Evolutionary conservation across 2,113 vertebrate species (phyloP).

Genomic region (Channa argus): DNA sequence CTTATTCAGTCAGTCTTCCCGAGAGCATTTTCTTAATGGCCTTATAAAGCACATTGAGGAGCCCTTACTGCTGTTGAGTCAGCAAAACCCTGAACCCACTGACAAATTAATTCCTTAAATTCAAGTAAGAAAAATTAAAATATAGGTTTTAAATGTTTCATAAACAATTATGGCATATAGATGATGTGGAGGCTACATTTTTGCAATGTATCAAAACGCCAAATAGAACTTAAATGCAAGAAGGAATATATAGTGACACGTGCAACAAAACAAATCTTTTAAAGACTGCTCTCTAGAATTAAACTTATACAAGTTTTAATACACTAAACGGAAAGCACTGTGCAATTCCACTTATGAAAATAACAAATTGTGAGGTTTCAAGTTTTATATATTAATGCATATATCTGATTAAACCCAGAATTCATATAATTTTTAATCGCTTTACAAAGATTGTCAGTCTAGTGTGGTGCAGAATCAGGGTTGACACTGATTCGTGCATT

Average conservation of each 20-base stretch:
- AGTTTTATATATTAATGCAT: too few species aligned
- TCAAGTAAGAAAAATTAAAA: slow-evolving; percentile 5
- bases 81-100: slow-evolving; percentile 52
- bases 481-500: background rate
- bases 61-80: slow-evolving; percentile 64
- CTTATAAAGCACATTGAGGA: slow-evolving; percentile 58
- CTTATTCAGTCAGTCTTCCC: slow-evolving; percentile 71
- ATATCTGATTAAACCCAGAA: too few species aligned
- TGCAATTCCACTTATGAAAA: too few species aligned
- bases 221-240: background rate
- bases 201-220: background rate
- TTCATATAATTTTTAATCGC: too few species aligned
- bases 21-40: slow-evolving; percentile 72
- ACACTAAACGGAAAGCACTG: too few species aligned
- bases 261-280: too few species aligned
- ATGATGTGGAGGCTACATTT: background rate
- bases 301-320: too few species aligned
- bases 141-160: background rate
- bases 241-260: too few species aligned
- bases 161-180: background rate
- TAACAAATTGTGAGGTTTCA: too few species aligned
- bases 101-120: slow-evolving; percentile 8
- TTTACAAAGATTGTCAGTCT: too few species aligned
- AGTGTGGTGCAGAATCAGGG: too few species aligned
- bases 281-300: too few species aligned